A percentile compares a stretch with the other conserved stretches of the same genome.
Conservation (phyloP, 2,113 vertebrate species). For the Cisticola juncidis region DNA sequence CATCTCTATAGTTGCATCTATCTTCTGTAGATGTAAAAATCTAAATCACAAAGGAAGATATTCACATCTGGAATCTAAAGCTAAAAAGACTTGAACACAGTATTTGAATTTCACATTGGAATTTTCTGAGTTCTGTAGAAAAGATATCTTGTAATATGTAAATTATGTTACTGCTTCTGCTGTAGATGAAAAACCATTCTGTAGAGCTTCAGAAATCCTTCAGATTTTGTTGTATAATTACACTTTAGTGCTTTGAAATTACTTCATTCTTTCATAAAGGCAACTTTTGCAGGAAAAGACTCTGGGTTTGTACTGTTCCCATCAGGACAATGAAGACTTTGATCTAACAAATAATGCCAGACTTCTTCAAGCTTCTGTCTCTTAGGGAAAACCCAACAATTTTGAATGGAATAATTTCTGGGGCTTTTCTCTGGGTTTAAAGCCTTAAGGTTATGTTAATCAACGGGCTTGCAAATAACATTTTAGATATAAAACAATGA, state of each 20-base stretch:
- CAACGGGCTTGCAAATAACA: not conserved
- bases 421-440: not conserved
- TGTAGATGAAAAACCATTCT: not conserved
- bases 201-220: not conserved
- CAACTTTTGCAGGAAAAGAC: not conserved
- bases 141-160: not conserved
- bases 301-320: not conserved
- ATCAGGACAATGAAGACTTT: not conserved
- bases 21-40: not conserved
- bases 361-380: not conserved
- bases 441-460: not conserved
- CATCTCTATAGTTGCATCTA: not conserved
- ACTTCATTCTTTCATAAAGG: not conserved
- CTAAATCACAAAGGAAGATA: not conserved
- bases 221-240: not conserved
- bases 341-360: not conserved
- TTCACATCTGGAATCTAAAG: not conserved
- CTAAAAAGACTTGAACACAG: not conserved
- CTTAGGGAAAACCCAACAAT: not conserved
- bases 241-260: not conserved
- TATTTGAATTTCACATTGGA: not conserved
- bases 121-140: not conserved
- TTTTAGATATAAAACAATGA: not conserved
- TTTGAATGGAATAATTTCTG: not conserved
- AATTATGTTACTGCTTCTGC: not conserved